Base-by-base conservation (phyloP, 2,113 vertebrate species). In the Chelonoidis abingdonii region DNA sequence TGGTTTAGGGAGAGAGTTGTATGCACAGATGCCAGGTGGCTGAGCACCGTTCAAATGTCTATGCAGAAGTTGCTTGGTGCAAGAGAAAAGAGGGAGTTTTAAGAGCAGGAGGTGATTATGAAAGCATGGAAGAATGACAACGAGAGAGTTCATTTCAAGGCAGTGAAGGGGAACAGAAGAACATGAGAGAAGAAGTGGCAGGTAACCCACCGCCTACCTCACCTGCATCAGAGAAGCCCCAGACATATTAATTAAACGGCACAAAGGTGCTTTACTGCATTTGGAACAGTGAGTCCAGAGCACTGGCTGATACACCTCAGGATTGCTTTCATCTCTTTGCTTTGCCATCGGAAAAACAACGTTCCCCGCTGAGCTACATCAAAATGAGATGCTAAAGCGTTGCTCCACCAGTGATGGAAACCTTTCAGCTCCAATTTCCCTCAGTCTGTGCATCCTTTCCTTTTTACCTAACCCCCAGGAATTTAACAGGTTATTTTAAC, bases 361-460 rank as follows among this genome's bases (percentile, higher is more conserved):
- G 91, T 83, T 89, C 54, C 87, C 95, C 91, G 92, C 96, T 97
- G 96, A 97, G 93, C 92, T 92, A 95, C 65, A 4, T 86, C 19
- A 59, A 79, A 93, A 97, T 83, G 86, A 95, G 95, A 90, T 87
- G 95, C 95, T 93, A n/a, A 97, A 75, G 96, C 94, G 90, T 96
- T 97, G 93, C 91, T 94, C 92, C 81, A 54, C 7, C 96, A 91
- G 95, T 87, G 94, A 96, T 95, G 95, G 94, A 90, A 91, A 76
- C 96, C 96, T 93, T 97, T 97, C 96, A 95, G 93, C 95, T 91
- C 88, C 96, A 91, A 95, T 90, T 56, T 88, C 79, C 94, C 96
- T 96, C 96, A 95, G 88, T 84, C 93, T 84, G 65, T 88, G 47
- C 57, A 82, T 92, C 80, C 93, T 93, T 82, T 38, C 59, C 38